Evolutionary conservation across 2,888 invertebrate species (phyloP).

Genomic region (Thelaira solivaga): DNA sequence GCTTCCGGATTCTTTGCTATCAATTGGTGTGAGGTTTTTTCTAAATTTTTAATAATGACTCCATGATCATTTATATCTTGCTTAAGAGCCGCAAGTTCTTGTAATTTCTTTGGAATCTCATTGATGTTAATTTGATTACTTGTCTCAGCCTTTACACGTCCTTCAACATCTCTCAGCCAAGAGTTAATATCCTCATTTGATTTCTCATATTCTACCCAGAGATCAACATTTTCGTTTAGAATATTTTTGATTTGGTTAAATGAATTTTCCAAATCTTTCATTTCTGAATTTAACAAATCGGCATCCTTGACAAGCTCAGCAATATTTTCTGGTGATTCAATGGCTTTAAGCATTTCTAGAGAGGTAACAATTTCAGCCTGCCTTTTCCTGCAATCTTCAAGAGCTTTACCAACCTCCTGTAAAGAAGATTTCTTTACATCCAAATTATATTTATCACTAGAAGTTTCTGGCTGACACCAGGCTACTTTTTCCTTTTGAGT

Average conservation of each 20-base stretch:
- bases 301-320: conserved; percentile 83
- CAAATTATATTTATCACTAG: conserved; percentile 93
- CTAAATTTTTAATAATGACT: conserved; percentile 82
- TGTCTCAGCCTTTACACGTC: conserved; percentile 84
- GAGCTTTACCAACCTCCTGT: conserved; percentile 84
- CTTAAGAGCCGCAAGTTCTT: conserved; percentile 82
- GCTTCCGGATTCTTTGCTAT: conserved; percentile 88
- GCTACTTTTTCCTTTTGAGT: conserved; percentile 91
- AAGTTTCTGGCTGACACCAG: conserved; percentile 93
- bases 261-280: conserved; percentile 83
- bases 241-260: conserved; percentile 83
- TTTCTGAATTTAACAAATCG: conserved; percentile 83
- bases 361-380: conserved; percentile 84
- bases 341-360: conserved; percentile 83
- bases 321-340: conserved; percentile 85
- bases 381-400: conserved; percentile 83
- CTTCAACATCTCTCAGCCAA: conserved; percentile 89
- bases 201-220: conserved; percentile 89
- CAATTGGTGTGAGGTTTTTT: conserved; percentile 84
- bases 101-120: conserved; percentile 83
- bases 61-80: conserved; percentile 82
- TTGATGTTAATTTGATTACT: conserved; percentile 83
- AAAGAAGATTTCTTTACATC: conserved; percentile 92
- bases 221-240: conserved; percentile 83
- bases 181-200: conserved; percentile 85